Conservation (phyloP, 2,797 vertebrate species). For the Nyctibius grandis region DNA sequence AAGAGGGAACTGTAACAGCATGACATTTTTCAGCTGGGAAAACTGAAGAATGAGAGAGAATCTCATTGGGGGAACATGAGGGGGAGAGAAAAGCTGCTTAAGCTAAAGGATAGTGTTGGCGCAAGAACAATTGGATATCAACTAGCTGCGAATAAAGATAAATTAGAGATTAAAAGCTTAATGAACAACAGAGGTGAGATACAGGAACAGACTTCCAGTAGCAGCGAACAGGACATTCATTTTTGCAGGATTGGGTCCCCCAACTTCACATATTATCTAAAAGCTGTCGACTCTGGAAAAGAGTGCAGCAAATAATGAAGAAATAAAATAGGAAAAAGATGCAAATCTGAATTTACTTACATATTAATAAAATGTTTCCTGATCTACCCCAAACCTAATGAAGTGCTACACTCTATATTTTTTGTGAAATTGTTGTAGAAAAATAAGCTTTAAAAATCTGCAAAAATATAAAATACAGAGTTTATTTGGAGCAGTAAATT, state of each 20-base stretch:
- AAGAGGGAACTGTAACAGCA: background rate
- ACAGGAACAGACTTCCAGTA: background rate
- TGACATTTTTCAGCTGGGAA: background rate
- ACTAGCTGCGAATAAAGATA: background rate
- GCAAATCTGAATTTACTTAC: background rate
- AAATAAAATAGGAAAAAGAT: background rate
- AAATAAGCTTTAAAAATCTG: background rate
- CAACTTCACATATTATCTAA: background rate
- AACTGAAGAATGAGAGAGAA: background rate
- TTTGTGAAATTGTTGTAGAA: background rate
- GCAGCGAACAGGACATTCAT: background rate
- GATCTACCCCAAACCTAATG: background rate
- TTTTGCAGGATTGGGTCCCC: background rate
- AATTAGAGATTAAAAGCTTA: background rate
- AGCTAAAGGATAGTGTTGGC: background rate
- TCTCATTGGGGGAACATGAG: background rate
- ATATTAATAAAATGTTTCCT: background rate
- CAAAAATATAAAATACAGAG: background rate
- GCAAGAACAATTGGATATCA: background rate
- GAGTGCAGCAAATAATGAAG: background rate
- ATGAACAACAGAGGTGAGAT: background rate
- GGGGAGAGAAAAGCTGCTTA: conserved; percentile 10
- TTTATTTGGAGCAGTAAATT: background rate
- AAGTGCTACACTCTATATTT: background rate
- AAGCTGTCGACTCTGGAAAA: background rate